Base-by-base conservation (phyloP, 2,888 invertebrate genomes). In the Pocota personata region DNA sequence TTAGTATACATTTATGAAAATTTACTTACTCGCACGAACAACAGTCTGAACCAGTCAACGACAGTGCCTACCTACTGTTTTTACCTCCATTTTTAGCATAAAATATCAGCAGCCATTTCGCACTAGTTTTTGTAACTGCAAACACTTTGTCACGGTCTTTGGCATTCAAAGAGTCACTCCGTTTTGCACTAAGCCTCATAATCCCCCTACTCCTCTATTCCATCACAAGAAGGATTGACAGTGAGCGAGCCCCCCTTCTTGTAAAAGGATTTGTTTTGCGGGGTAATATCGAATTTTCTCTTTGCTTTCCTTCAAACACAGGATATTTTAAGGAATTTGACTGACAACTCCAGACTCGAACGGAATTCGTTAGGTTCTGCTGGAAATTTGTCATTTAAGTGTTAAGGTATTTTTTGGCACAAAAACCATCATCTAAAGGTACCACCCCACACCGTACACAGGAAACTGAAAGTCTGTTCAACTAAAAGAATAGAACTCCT, bases 21-120 rank as follows among this genome's bases (percentile, higher is more conserved):
- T 79, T 73, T 79, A 83, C 73, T 64, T 37, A 79, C 83, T 73
- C 21, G 40, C 62, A 64, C 27, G 24, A 48, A 37, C 24, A 30
- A 32, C 12, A 67, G 14, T 48, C 57, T 24, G 2, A 24, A 46
- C 55, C n/a, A 43, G 30, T 37, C 57, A 32, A 73, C 71, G 40
- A 21, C 40, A 72, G 27, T 50, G 30, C 52, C 35, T 32, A 21
- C 6, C 14, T 50, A n/a, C n/a, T n/a, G n/a, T 80, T 78, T 82
- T 79, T 76, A 64, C 64, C 77, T 88, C 87, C 90, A 89, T 89
- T 89, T 89, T 88, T 89, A 72, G 79, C 83, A 87, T 84, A 87
- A 67, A 76, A 87, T 82, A 87, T 75, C 82, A 88, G 57, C 82
- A 75, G 73, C 76, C 82, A 87, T 84, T 87, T 88, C 84, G 82